Evolutionary conservation across 2,113 vertebrate species (phyloP).

Genomic region (Suricata suricatta): DNA sequence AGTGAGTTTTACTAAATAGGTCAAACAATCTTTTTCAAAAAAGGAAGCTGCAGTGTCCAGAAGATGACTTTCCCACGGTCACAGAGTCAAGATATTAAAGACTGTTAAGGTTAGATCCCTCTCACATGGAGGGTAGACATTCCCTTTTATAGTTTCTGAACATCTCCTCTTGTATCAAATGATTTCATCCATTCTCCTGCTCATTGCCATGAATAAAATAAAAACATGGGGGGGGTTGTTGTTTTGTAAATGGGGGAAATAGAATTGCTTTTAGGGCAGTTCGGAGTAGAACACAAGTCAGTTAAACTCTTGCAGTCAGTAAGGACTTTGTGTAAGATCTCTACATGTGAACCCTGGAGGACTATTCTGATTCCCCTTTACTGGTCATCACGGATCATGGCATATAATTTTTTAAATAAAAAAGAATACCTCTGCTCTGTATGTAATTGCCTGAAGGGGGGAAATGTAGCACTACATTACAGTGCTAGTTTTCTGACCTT

Average conservation of each 20-base stretch:
- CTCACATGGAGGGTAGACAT: neutral
- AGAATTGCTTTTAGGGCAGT: neutral
- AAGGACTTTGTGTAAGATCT: neutral
- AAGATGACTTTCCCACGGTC: neutral
- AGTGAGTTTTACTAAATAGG: neutral
- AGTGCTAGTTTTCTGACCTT: slow-evolving; percentile 1
- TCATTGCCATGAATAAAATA: neutral
- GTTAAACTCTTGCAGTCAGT: neutral
- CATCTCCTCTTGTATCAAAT: neutral
- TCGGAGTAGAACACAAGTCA: neutral
- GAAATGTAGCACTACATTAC: neutral
- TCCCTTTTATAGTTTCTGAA: neutral
- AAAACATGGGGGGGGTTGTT: neutral
- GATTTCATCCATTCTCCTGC: neutral
- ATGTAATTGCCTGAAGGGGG: neutral
- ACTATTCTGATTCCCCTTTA: neutral
- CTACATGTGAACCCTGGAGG: neutral
- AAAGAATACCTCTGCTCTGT: neutral
- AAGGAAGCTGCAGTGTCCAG: neutral
- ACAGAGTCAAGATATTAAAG: neutral
- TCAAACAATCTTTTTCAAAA: neutral
- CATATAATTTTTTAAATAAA: neutral
- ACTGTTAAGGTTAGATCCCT: neutral
- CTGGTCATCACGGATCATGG: neutral
- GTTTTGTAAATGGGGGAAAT: neutral